Percentiles rank a stretch among this genome's conserved stretches.
These are phyloP conservation scores for Pristionchus entomophagus DNA, from an alignment of 2,888 invertebrate species.

Conservation along the genomic window DNA sequence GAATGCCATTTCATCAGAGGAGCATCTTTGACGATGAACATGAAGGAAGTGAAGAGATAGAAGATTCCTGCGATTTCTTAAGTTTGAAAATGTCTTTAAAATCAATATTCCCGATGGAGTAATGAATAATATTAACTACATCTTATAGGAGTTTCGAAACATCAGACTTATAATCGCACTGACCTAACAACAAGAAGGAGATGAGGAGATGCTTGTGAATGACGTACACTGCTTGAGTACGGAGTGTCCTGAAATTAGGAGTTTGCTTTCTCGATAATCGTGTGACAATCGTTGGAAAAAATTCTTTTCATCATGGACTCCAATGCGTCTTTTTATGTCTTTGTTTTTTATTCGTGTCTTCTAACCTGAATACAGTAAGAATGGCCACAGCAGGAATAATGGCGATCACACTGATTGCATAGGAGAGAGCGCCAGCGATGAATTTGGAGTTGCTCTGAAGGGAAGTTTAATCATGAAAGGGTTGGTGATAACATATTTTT, in stretches of 20 bases:
- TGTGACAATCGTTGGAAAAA: too few relatives aligned
- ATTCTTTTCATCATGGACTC: too few relatives aligned
- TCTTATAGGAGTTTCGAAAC: too few relatives aligned
- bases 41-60: constrained; percentile 68
- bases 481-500: neutral
- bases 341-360: too few relatives aligned
- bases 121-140: too few relatives aligned
- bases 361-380: constrained; percentile 55
- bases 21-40: constrained; percentile 66
- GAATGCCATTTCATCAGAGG: constrained; percentile 55
- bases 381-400: constrained; percentile 70
- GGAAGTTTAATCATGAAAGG: neutral
- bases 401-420: constrained; percentile 62
- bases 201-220: constrained; percentile 70
- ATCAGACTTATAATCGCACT: too few relatives aligned
- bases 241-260: constrained; percentile 61
- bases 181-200: constrained; percentile 67
- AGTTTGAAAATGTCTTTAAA: too few relatives aligned
- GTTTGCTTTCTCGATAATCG: neutral
- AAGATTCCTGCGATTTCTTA: constrained; percentile 53
- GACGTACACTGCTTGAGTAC: constrained; percentile 68
- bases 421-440: constrained; percentile 64
- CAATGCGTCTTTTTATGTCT: too few relatives aligned
- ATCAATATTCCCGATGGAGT: too few relatives aligned
- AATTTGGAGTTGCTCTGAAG: constrained; percentile 46